Evolutionary conservation across 2,888 invertebrate genomes (phyloP).

Genomic region (Oligia latruncula): DNA sequence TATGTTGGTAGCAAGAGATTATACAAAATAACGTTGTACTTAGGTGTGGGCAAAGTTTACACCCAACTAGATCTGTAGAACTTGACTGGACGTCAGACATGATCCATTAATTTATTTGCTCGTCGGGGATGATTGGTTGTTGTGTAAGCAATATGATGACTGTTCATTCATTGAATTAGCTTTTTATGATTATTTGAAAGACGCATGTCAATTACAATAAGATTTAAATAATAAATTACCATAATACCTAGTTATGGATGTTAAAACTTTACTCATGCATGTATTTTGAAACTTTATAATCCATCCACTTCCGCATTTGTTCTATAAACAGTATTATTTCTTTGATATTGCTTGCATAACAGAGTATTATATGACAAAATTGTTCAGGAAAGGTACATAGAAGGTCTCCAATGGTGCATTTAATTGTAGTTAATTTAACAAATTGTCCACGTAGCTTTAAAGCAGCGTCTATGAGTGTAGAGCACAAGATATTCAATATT

Average conservation of each 20-base stretch:
- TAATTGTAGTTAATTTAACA: constrained; percentile 88
- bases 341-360: constrained; percentile 85
- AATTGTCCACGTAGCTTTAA: constrained; percentile 88
- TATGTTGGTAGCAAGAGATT: constrained; percentile 76
- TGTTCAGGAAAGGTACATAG: constrained; percentile 74
- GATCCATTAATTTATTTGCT: constrained; percentile 74
- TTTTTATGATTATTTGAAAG: constrained; percentile 68
- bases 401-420: constrained; percentile 87
- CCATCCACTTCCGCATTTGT: constrained; percentile 75
- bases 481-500: constrained; percentile 85
- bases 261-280: constrained; percentile 66
- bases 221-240: constrained; percentile 66
- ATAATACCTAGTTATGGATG: constrained; percentile 61
- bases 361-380: constrained; percentile 71
- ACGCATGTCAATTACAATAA: constrained; percentile 83
- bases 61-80: constrained; percentile 72
- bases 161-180: constrained; percentile 55
- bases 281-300: constrained; percentile 65
- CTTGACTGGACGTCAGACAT: constrained; percentile 70
- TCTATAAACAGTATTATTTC: constrained; percentile 81
- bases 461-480: constrained; percentile 82
- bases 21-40: constrained; percentile 78
- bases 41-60: constrained; percentile 76
- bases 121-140: constrained; percentile 69
- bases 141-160: constrained; percentile 82